phyloP scores from a whole-genome alignment of 2,888 invertebrate species.

The Caenorhabditis uteleia region DNA sequence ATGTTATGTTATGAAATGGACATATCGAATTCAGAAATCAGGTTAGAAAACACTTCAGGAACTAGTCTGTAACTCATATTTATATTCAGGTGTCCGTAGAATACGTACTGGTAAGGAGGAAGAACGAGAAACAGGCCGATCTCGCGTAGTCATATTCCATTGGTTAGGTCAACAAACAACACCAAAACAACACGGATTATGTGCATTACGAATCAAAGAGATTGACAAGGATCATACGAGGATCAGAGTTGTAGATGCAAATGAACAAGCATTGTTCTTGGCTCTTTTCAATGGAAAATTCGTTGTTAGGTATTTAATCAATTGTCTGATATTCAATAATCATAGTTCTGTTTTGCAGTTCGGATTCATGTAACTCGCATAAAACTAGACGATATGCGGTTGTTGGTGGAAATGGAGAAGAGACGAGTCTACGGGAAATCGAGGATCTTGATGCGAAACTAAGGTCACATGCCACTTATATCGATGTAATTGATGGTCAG shows the following conservation, averaged over 20 bases:
- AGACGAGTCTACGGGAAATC: conserved; percentile 37
- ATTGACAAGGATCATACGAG: conserved; percentile 54
- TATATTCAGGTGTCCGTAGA: conserved; percentile 54
- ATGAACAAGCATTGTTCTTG: conserved; percentile 32
- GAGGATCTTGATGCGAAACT: conserved; percentile 16
- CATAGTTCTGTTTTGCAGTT: not conserved
- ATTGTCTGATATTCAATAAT: not conserved
- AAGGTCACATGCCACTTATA: conserved; percentile 44
- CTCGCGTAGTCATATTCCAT: conserved; percentile 60
- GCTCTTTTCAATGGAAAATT: conserved; percentile 32
- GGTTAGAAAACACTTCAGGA: too few relatives aligned
- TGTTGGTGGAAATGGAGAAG: conserved; percentile 32
- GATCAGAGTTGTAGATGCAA: conserved; percentile 28
- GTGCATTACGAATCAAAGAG: conserved; percentile 59
- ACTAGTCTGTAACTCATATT: conserved; percentile 14
- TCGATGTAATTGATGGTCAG: too few relatives aligned
- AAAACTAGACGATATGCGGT: conserved; percentile 22
- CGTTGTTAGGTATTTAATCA: conserved; percentile 10
- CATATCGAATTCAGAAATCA: conserved; percentile 58
- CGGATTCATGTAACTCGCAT: not conserved
- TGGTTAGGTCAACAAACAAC: conserved; percentile 60
- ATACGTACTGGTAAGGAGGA: conserved; percentile 37
- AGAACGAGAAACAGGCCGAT: conserved; percentile 59
- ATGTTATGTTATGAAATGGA: conserved; percentile 64
- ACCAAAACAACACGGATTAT: conserved; percentile 55